Conservation (phyloP, 1,140 invertebrate genomes). For the Drosophila arizonae region DNA sequence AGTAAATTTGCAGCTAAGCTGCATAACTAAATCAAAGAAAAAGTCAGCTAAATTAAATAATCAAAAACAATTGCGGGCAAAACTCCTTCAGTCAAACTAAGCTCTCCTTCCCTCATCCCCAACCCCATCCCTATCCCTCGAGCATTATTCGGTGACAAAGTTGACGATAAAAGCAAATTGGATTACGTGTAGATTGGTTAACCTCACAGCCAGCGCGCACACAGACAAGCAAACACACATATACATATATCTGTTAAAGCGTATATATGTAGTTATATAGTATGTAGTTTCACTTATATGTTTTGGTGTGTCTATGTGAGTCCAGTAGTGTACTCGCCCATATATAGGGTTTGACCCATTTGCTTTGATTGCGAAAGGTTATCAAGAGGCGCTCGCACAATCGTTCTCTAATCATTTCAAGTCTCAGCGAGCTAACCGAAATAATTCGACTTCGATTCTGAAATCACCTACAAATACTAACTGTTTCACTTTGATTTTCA, state of each 20-base stretch:
- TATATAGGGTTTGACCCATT: constrained; percentile 12
- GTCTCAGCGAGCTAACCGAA: constrained; percentile 17
- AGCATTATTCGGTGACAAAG: constrained; percentile 11
- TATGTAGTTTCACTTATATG: background rate
- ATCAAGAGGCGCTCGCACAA: constrained; percentile 27
- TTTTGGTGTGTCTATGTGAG: no score
- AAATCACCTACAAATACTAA: background rate
- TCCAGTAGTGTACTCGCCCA: background rate
- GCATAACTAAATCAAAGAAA: constrained; percentile 77
- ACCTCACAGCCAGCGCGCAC: constrained; percentile 24
- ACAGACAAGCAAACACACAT: background rate
- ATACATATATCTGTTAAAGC: background rate
- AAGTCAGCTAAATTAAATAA: constrained; percentile 77
- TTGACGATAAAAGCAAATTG: constrained; percentile 54
- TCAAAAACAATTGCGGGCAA: constrained; percentile 68
- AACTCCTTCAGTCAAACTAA: background rate
- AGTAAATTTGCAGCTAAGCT: constrained; percentile 46
- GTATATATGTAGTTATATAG: background rate
- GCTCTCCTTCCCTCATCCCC: background rate
- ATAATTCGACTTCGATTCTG: constrained; percentile 12
- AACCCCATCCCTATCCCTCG: no score
- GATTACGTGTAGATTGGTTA: constrained; percentile 72
- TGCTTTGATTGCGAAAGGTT: constrained; percentile 31
- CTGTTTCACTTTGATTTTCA: background rate
- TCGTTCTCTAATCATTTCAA: constrained; percentile 15